Percentiles rank a stretch among this genome's conserved stretches.
These are phyloP conservation scores for Cremastinae sp. DNA, from an alignment of 2,888 invertebrate species.

Conservation along the genomic window DNA sequence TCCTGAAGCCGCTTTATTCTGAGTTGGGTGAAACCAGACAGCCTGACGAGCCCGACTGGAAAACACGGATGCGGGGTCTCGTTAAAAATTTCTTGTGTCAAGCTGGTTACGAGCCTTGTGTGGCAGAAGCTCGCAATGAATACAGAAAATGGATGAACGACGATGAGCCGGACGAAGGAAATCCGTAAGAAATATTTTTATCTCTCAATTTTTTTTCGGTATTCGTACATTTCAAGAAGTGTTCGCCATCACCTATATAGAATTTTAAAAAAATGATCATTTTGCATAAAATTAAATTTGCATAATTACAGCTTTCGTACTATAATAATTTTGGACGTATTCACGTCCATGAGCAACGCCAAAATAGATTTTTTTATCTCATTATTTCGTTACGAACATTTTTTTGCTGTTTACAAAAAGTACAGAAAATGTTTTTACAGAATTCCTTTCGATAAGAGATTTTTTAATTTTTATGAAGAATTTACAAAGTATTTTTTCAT, in stretches of 20 bases:
- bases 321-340: constrained; percentile 5
- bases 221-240: constrained; percentile 14
- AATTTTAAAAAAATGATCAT: too few species aligned
- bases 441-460: too few species aligned
- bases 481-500: too few species aligned
- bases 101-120: constrained; percentile 89
- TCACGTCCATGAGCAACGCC: too few species aligned
- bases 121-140: constrained; percentile 87
- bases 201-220: constrained; percentile 64
- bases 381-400: too few species aligned
- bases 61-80: constrained; percentile 85
- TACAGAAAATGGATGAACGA: constrained; percentile 89
- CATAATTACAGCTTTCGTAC: constrained; percentile 1
- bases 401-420: too few species aligned
- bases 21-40: constrained; percentile 83
- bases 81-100: constrained; percentile 88
- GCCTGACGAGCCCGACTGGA: constrained; percentile 85
- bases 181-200: constrained; percentile 84
- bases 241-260: too few species aligned
- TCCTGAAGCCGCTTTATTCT: constrained; percentile 88
- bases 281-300: constrained; percentile 17
- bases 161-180: constrained; percentile 88
- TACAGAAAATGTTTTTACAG: too few species aligned
- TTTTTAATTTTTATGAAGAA: too few species aligned
- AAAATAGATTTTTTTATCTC: too few species aligned